Conservation (phyloP, 2,113 vertebrate species). For the Microcebus griseorufus region DNA sequence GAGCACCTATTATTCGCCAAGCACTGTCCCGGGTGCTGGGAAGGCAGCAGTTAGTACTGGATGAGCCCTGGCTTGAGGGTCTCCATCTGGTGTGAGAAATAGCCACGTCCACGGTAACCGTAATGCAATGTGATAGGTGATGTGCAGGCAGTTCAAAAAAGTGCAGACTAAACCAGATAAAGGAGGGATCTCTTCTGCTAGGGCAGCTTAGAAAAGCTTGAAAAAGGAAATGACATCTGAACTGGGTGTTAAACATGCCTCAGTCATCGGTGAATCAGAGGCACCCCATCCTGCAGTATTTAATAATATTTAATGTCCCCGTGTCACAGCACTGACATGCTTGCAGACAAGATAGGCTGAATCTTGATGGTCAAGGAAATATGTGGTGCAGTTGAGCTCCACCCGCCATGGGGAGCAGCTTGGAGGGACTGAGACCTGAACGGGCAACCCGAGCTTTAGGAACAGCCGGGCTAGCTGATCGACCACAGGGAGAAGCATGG, state of each 20-base stretch:
- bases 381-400: rapidly evolving
- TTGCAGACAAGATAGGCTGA: not conserved
- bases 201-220: not conserved
- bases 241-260: not conserved
- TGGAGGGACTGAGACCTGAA: not conserved
- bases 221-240: not conserved
- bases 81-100: not conserved
- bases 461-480: not conserved
- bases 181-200: not conserved
- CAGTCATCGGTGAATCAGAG: not conserved
- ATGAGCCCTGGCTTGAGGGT: not conserved
- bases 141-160: not conserved
- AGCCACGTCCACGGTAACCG: rapidly evolving
- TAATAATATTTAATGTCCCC: not conserved
- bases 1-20: not conserved
- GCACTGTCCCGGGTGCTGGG: not conserved
- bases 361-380: not conserved
- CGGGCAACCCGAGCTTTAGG: rapidly evolving
- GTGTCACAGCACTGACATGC: not conserved
- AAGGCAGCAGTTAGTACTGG: not conserved
- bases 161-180: not conserved
- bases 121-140: not conserved
- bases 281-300: not conserved
- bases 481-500: not conserved
- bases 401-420: rapidly evolving